A percentile compares a stretch with the other conserved stretches of the same genome.
Conservation (phyloP, 2,888 invertebrate genomes). For the Coelinius sp. region DNA sequence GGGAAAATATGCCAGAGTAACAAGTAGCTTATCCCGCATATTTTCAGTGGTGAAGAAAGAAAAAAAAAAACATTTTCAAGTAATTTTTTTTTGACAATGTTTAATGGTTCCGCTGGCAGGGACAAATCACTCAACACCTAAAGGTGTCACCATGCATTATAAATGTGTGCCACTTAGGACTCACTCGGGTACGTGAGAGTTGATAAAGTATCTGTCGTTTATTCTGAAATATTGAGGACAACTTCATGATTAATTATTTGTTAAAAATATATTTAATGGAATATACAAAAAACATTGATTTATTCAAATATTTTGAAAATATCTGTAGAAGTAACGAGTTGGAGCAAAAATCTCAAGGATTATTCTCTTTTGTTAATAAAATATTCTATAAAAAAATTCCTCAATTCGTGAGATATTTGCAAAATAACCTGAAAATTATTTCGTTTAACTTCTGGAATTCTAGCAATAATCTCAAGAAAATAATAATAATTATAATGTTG, state of each 20-base stretch:
- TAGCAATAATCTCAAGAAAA: no score
- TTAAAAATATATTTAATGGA: neutral
- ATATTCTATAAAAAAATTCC: no score
- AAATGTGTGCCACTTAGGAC: constrained; percentile 22
- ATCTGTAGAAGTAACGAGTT: no score
- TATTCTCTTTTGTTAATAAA: no score
- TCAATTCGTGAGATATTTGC: no score
- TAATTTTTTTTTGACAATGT: constrained; percentile 1
- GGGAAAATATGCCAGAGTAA: constrained; percentile 15
- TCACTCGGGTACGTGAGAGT: constrained; percentile 8
- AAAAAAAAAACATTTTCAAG: neutral
- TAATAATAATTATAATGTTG: no score
- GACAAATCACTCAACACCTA: constrained; percentile 65
- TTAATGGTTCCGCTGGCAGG: constrained; percentile 53
- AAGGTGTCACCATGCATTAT: constrained; percentile 1
- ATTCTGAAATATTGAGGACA: constrained; percentile 12
- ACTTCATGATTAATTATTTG: neutral
- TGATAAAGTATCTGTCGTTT: constrained; percentile 32
- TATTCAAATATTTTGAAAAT: no score
- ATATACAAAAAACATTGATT: neutral
- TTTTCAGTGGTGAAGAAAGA: neutral
- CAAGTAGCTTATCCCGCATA: constrained; percentile 10
- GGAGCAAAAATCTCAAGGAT: no score
- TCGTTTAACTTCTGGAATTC: no score
- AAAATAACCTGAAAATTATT: no score